Conservation (phyloP, 2,113 vertebrate genomes). For the Clupea harengus region DNA sequence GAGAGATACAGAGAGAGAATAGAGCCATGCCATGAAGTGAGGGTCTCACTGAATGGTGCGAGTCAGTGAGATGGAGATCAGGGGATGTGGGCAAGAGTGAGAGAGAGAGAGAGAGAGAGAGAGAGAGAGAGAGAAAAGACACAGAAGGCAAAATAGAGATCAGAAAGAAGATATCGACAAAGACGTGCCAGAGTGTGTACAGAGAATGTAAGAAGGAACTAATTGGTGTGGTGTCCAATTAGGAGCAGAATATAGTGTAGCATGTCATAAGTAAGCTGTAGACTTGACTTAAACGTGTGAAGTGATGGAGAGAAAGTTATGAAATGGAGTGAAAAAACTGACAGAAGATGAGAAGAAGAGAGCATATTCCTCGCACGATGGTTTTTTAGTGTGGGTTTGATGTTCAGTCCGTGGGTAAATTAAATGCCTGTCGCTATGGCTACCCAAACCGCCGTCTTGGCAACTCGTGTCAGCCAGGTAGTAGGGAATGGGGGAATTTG, state of each 20-base stretch:
- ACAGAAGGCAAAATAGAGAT: background rate
- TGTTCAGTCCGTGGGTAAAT: background rate
- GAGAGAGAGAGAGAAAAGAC: background rate
- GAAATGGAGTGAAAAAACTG: background rate
- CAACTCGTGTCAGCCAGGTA: background rate
- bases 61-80: background rate
- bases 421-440: conserved; percentile 2
- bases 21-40: background rate
- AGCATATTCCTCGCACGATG: background rate
- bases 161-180: background rate
- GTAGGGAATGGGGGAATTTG: background rate
- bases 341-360: background rate
- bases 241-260: background rate
- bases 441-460: background rate
- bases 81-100: background rate
- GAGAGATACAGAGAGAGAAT: background rate
- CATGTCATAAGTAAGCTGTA: background rate
- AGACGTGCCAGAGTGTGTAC: background rate
- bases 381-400: background rate
- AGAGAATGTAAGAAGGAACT: background rate
- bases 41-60: background rate
- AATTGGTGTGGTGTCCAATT: background rate
- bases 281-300: background rate
- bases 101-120: background rate
- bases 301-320: background rate